phyloP scores from a whole-genome alignment of 2,888 invertebrate genomes.

The Panopea generosa region DNA sequence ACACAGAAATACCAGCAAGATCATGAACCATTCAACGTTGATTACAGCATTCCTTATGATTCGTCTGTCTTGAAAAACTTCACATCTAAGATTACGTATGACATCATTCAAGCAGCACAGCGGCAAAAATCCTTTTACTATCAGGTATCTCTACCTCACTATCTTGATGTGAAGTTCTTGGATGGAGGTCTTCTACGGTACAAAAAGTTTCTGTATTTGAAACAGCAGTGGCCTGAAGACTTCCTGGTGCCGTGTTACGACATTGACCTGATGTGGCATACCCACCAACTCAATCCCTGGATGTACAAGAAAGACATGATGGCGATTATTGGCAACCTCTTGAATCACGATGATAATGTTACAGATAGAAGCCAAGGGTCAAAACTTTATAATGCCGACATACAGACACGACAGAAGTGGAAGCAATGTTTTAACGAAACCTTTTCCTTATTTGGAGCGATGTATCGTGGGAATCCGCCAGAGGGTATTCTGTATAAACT shows the following conservation, averaged over 20 bases:
- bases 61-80: conserved; percentile 26
- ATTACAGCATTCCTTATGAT: conserved; percentile 27
- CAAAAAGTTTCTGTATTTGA: conserved; percentile 84
- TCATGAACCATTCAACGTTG: conserved; percentile 70
- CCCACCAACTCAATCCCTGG: conserved; percentile 85
- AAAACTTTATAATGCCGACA: conserved; percentile 84
- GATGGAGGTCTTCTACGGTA: conserved; percentile 83
- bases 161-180: conserved; percentile 84
- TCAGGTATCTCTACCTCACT: conserved; percentile 86
- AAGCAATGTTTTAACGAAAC: conserved; percentile 83
- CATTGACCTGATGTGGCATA: too few species aligned
- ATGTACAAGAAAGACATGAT: conserved; percentile 79
- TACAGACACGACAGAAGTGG: conserved; percentile 85
- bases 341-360: conserved; percentile 86
- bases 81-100: conserved; percentile 77
- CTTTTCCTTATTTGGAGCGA: conserved; percentile 84
- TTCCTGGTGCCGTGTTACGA: conserved; percentile 86
- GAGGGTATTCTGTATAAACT: conserved; percentile 83
- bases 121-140: too few species aligned
- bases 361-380: conserved; percentile 85
- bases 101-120: conserved; percentile 84
- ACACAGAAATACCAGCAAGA: conserved; percentile 66
- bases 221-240: conserved; percentile 83
- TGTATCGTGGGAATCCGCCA: conserved; percentile 86
- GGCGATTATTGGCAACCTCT: conserved; percentile 77